Base-by-base conservation (phyloP, 2,797 vertebrate species). In the Bufotes viridis region DNA sequence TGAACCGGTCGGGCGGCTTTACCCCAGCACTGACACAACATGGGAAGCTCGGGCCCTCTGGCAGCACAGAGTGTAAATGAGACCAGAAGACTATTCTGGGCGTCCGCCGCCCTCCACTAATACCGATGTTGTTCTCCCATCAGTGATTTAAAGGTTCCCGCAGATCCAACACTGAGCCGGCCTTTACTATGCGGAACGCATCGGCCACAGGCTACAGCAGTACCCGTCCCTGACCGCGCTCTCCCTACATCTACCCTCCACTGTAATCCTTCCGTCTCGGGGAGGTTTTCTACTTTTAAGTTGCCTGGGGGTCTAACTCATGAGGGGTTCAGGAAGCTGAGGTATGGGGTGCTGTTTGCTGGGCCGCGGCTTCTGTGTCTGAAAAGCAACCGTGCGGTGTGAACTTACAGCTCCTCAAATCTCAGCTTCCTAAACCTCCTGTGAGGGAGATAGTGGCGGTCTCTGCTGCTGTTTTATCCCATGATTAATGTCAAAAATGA, bases 221-320 rank as follows among this genome's bases (percentile, higher is more conserved):
- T 17, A 1, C 3, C n/a, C 13, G 4, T 15, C 49, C 20, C 49
- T 10, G 15, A 7, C 42, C 1, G 53, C 60, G 2, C 53, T 63
- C 9, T 29, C 49, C 67, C 51, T 1, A n/a, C 55, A 63, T 72
- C 74, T 34, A 58, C 70, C 53, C 65, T 58, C 20, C 51, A n/a
- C 18, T 86, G 42, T 42, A 11, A 8, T 65, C 60, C n/a, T 79
- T 34, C 55, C n/a, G 51, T 69, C 53, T 57, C 87, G 91, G 88
- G 91, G 87, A 90, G 5, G 72, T 3, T 91, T 90, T 92, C 91
- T 86, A 91, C 0, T 2, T 22, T 79, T 29, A 53, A 9, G 12
- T 79, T 24, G 10, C 84, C 58, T 74, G 76, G 60, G 18, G 60
- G 60, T 17, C 18, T 17, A 18, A 20, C 1, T 3, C 60, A 7